Evolutionary conservation across 2,888 invertebrate species (phyloP).

Genomic region (Smittia sp.): DNA sequence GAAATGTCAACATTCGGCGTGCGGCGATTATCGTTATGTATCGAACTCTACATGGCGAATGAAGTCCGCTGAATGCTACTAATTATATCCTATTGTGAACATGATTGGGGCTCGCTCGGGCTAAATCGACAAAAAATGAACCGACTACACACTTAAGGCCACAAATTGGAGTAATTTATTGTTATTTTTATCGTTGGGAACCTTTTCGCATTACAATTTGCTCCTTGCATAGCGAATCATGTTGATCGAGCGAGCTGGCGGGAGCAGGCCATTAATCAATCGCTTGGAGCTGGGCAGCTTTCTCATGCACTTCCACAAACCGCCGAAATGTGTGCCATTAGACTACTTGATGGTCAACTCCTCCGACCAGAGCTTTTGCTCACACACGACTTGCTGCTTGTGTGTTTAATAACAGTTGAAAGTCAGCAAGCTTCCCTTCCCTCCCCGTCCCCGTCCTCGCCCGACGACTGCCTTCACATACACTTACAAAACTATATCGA

Average conservation of each 20-base stretch:
- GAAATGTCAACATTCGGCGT: not conserved
- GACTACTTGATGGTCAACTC: not conserved
- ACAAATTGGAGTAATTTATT: slow-evolving; percentile 26
- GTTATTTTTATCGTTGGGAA: slow-evolving; percentile 28
- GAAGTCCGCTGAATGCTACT: slow-evolving; percentile 7
- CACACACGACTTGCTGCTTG: not conserved
- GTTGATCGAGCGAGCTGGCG: not conserved
- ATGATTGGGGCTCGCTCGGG: slow-evolving; percentile 19
- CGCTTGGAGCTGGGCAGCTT: not conserved
- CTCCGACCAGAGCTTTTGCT: not conserved
- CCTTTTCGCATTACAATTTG: not conserved
- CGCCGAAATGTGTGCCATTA: not conserved
- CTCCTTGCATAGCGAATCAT: not conserved
- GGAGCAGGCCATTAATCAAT: slow-evolving; percentile 17
- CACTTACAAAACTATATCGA: slow-evolving; percentile 35
- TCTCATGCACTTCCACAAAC: not conserved
- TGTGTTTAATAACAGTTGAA: slow-evolving; percentile 8
- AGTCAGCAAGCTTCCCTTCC: slow-evolving; percentile 11
- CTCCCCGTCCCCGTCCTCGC: not conserved
- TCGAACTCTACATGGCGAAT: not conserved
- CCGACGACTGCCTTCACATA: slow-evolving; percentile 8
- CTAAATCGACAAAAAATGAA: slow-evolving; percentile 10
- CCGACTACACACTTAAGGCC: not conserved
- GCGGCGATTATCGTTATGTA: not conserved
- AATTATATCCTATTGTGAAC: slow-evolving; percentile 40